Conservation (phyloP, 2,797 vertebrate genomes). For the Melanotaenia pygmaea region DNA sequence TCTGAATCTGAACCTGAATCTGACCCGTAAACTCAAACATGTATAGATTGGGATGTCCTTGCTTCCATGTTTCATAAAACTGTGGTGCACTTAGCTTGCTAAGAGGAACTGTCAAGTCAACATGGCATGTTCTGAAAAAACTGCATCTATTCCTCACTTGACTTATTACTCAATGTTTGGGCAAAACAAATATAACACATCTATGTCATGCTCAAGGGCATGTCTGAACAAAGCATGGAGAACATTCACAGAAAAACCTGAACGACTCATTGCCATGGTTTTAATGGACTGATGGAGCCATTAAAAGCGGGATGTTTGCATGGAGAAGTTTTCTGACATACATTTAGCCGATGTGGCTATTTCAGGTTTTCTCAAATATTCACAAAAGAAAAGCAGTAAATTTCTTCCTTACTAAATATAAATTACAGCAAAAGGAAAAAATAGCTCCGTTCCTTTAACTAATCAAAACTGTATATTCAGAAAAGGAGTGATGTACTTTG, state of each 20-base stretch:
- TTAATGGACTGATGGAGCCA: too few relatives aligned
- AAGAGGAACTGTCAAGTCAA: too few relatives aligned
- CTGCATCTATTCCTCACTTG: not conserved
- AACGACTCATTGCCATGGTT: too few relatives aligned
- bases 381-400: constrained; percentile 1
- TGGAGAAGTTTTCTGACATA: not conserved
- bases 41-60: not conserved
- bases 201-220: not conserved
- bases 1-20: not conserved
- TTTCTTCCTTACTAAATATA: constrained; percentile 7
- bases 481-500: constrained; percentile 15
- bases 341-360: not conserved
- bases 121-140: not conserved
- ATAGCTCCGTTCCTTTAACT: constrained; percentile 13
- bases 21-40: not conserved
- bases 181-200: not conserved
- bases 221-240: too few relatives aligned
- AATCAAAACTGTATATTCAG: constrained; percentile 23
- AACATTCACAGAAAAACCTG: too few relatives aligned
- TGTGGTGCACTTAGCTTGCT: too few relatives aligned
- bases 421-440: constrained; percentile 32
- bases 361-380: not conserved
- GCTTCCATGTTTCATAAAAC: too few relatives aligned
- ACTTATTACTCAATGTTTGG: not conserved
- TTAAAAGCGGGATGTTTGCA: not conserved